phyloP scores from a whole-genome alignment of 1,140 invertebrate species.

The Microplitis mediator region DNA sequence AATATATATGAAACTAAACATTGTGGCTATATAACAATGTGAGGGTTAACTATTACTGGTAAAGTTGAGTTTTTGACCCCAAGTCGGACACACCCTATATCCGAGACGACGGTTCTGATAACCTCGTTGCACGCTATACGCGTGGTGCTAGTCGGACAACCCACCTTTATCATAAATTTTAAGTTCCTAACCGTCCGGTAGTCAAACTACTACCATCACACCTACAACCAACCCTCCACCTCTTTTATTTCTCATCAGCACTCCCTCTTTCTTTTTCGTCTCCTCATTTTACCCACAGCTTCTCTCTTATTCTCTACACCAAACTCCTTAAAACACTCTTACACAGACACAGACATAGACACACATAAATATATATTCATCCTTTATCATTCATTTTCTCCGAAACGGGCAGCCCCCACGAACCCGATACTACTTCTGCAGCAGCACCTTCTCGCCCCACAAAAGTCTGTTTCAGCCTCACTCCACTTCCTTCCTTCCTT shows the following conservation, averaged over 20 bases:
- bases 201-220: background rate
- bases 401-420: background rate
- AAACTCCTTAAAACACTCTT: background rate
- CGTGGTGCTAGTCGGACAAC: slow-evolving; percentile 10
- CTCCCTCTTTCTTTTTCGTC: slow-evolving; percentile 8
- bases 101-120: slow-evolving; percentile 29
- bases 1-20: background rate
- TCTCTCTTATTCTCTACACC: slow-evolving; percentile 12
- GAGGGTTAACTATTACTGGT: slow-evolving; percentile 16
- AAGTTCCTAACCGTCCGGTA: slow-evolving; percentile 20
- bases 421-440: background rate
- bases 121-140: slow-evolving; percentile 24
- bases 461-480: slow-evolving; percentile 12
- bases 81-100: slow-evolving; percentile 24
- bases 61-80: slow-evolving; percentile 25
- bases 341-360: background rate
- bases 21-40: background rate
- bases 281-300: slow-evolving; percentile 21
- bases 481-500: slow-evolving; percentile 7
- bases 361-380: background rate
- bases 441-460: background rate
- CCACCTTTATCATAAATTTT: slow-evolving; percentile 30
- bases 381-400: slow-evolving; percentile 26
- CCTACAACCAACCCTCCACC: background rate
- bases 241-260: background rate